Evolutionary conservation across 2,113 vertebrate genomes (phyloP).

Genomic region (Lucifuga dentata): DNA sequence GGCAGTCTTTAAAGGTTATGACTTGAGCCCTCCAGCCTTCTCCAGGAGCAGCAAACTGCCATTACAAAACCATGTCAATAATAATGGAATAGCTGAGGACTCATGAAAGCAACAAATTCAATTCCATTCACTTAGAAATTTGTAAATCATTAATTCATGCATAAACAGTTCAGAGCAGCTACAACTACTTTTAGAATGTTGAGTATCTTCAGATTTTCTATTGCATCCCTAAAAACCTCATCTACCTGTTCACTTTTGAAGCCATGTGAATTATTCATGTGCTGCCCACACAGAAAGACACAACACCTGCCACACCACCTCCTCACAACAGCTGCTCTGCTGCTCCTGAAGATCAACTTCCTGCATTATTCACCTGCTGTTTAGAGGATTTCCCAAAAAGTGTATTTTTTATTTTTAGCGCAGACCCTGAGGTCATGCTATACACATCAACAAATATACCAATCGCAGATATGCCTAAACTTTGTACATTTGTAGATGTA

Average conservation of each 20-base stretch:
- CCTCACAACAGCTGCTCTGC: conserved; percentile 35
- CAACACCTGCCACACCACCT: conserved; percentile 44
- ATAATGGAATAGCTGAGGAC: neutral
- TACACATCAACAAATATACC: too few species aligned
- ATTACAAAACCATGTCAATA: conserved; percentile 27
- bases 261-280: conserved; percentile 53
- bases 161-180: too few species aligned
- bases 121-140: too few species aligned
- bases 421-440: neutral
- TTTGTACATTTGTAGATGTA: neutral
- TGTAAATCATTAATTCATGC: too few species aligned
- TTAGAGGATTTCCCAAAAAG: conserved; percentile 1
- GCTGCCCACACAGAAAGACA: conserved; percentile 22
- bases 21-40: conserved; percentile 32
- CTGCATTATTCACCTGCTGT: conserved; percentile 37
- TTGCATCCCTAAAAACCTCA: conserved; percentile 10
- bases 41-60: conserved; percentile 22
- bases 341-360: conserved; percentile 5
- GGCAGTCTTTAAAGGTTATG: conserved; percentile 22
- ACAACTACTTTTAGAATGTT: neutral
- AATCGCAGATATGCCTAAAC: neutral
- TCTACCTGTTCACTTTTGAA: conserved; percentile 48
- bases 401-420: neutral
- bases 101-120: too few species aligned
- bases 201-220: neutral